phyloP scores from a whole-genome alignment of 2,888 invertebrate genomes.

The Andricus quercusramuli region DNA sequence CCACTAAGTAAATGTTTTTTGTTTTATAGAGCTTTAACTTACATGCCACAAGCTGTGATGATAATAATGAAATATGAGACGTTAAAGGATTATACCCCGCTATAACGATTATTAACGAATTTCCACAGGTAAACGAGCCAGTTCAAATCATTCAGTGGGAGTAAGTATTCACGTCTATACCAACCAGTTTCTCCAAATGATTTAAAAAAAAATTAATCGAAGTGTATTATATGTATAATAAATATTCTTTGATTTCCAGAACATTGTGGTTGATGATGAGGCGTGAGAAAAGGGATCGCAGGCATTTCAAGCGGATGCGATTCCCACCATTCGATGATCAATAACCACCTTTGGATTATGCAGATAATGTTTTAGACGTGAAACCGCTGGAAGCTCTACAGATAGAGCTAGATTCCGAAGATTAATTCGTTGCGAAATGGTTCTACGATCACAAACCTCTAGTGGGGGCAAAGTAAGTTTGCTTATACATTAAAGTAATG shows the following conservation, averaged over 20 bases:
- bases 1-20: not conserved
- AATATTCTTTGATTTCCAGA: slow-evolving; percentile 74
- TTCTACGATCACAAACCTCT: slow-evolving; percentile 99
- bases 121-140: slow-evolving; percentile 99
- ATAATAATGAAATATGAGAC: slow-evolving; percentile 97
- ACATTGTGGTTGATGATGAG: slow-evolving; percentile 99
- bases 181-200: no score
- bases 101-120: slow-evolving; percentile 99
- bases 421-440: slow-evolving; percentile 93
- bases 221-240: not conserved
- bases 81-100: slow-evolving; percentile 99
- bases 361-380: slow-evolving; percentile 99
- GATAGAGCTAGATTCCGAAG: slow-evolving; percentile 97
- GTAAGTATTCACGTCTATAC: slow-evolving; percentile 78
- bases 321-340: slow-evolving; percentile 99
- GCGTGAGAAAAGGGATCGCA: slow-evolving; percentile 97
- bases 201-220: not conserved
- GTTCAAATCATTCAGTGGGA: slow-evolving; percentile 99
- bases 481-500: not conserved
- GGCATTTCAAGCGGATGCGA: slow-evolving; percentile 99
- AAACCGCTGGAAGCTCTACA: slow-evolving; percentile 99
- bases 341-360: slow-evolving; percentile 99
- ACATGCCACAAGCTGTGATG: slow-evolving; percentile 99
- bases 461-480: slow-evolving; percentile 89
- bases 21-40: slow-evolving; percentile 91